Conservation (phyloP, 2,113 vertebrate genomes). For the Rhinoderma darwinii region DNA sequence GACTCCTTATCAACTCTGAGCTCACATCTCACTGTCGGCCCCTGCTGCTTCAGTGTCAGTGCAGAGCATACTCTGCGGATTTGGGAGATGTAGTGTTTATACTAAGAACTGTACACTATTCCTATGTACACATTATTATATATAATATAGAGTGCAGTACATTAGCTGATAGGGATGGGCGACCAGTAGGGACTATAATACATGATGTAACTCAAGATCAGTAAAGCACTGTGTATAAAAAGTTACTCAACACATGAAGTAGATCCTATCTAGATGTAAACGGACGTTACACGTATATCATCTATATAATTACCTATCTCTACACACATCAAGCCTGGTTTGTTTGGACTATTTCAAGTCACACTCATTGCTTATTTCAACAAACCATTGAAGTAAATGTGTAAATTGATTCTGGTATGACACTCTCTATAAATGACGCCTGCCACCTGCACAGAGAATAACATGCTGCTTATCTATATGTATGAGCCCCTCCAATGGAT, state of each 20-base stretch:
- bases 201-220: too few relatives aligned
- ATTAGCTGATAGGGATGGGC: too few relatives aligned
- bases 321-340: background rate
- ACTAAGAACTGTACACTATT: too few relatives aligned
- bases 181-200: too few relatives aligned
- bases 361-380: background rate
- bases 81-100: too few relatives aligned
- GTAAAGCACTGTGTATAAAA: background rate
- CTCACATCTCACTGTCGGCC: too few relatives aligned
- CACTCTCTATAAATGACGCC: constrained; percentile 15
- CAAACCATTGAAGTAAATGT: background rate
- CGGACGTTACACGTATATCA: background rate
- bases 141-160: too few relatives aligned
- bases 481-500: background rate
- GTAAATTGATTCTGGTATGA: background rate
- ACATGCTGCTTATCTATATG: background rate
- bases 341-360: constrained; percentile 12
- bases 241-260: background rate
- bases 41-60: too few relatives aligned
- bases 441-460: background rate
- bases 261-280: background rate
- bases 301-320: background rate
- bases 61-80: too few relatives aligned
- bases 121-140: too few relatives aligned
- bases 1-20: too few relatives aligned